Base-by-base conservation (phyloP, 2,888 invertebrate species). In the Caenorhabditis sp. region DNA sequence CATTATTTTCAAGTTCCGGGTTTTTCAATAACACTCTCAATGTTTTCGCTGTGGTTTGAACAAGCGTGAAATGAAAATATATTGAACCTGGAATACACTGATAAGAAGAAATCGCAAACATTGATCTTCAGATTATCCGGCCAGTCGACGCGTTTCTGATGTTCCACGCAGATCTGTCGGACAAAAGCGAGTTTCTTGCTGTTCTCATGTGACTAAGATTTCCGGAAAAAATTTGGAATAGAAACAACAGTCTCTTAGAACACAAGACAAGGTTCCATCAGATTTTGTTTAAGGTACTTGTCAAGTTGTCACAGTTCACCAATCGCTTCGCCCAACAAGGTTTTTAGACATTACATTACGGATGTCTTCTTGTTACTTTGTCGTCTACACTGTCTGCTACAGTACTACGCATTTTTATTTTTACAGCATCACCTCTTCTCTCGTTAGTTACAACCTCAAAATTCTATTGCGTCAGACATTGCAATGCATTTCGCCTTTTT, bases 61-160 rank as follows among this genome's bases (percentile, higher is more conserved):
- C 18, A 56, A 56, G 4, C 2, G 6, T 40, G 11, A 13, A 18
- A 47, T 11, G 47, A 18, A 47, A 47, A 18, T 8, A 2, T 20
- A 18, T 11, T 47, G 61, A 70, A 70, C 60, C 58, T 51, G 40
- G 47, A 32, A 47, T 72, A 56, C 11, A 55, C 72, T 70, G 37
- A 64, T 56, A 64, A 24, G 44, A 58, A 24, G 18, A 37, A 32
- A 72, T 64, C 64, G 56, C 32, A 28, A 37, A 40, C 18, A 32
- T 40, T 67, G 60, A 74, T 74, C 74, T 74, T 50, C 51, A 72
- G 72, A 26, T 64, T 64, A 64, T 72, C 56, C 55, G 44, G n/a
- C 5, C 11, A 40, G 11, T 28, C 55, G 20, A 32, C 64, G 72
- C 62, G 72, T 72, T 62, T 72, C n/a, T 72, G 72, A 72, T 74